These are phyloP conservation scores for Andrena praecox DNA, from an alignment of 2,888 invertebrate species.

Conservation along the genomic window DNA sequence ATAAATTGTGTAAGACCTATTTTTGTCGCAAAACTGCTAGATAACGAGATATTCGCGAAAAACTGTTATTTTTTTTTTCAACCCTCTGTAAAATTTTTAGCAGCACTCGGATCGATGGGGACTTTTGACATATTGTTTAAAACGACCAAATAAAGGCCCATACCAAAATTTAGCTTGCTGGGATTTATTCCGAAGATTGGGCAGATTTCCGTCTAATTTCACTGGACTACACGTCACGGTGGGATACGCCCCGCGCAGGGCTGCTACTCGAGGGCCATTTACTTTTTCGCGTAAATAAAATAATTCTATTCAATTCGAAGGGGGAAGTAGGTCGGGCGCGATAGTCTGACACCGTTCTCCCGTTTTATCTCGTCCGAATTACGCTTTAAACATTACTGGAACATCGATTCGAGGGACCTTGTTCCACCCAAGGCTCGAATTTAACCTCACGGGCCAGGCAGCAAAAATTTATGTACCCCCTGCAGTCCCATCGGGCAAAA, in stretches of 20 bases:
- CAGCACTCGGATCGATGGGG: too few relatives aligned
- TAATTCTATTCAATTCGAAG: background rate
- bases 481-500: constrained; percentile 32
- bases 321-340: too few relatives aligned
- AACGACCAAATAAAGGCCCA: too few relatives aligned
- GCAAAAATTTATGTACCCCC: constrained; percentile 39
- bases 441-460: background rate
- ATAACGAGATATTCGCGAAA: too few relatives aligned
- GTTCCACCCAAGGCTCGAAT: constrained; percentile 10
- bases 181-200: too few relatives aligned
- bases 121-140: too few relatives aligned
- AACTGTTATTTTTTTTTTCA: too few relatives aligned
- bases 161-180: too few relatives aligned
- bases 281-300: background rate
- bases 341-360: background rate
- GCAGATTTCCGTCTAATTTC: too few relatives aligned
- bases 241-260: background rate
- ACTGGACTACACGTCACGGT: background rate
- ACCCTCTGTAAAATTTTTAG: too few relatives aligned
- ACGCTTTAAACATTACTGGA: background rate
- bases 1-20: too few relatives aligned
- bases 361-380: background rate
- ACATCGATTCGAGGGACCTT: constrained; percentile 16
- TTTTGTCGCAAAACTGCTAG: too few relatives aligned
- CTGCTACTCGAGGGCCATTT: background rate